Evolutionary conservation across 2,113 vertebrate species (phyloP), one percentile per base, ranked within the genome.

Genomic region (Tor tambroides): DNA sequence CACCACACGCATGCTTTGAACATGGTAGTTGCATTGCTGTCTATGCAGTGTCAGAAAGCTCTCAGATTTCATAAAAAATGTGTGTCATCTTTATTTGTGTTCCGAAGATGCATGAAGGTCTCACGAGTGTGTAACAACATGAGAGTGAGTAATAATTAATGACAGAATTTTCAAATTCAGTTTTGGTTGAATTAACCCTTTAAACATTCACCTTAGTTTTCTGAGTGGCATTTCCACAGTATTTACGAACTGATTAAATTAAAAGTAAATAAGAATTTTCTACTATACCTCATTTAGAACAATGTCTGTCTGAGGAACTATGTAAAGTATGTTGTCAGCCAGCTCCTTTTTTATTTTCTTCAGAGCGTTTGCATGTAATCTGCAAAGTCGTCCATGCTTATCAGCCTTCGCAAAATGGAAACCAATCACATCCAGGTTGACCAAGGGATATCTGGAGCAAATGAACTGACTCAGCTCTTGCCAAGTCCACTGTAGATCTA

Each of bases 361-460:
- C 11, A 80, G 6, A 41, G 56, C 63, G 21, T 28, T n/a, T 35
- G 3, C 1, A 26, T 43, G 21, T 26, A 80, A 41, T 63, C 23
- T n/a, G 32, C 35, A 43, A 80, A 80, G 56, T 63, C 35, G 61
- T 43, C 79, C 79, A 17, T 8, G 12, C 28, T 80, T 80, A 43
- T 71, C 51, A 17, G 76, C 21, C 76, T 71, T 80, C 1, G 30
- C 35, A 4, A 38, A 35, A 80, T 7, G 21, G 56, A 80, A 80
- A 63, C 79, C 79, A 32, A 56, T 79, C 12, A 4, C 23, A 61
- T 41, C 35, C 21, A 80, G 79, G 8, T 41, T 2, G 12, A 80
- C 56, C 35, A 41, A 63, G 4, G 79, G 79, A 80, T 80, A 80
- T 2, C 54, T 80, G 79, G 79, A 80, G 79, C 79, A 80, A 63